phyloP scores from a whole-genome alignment of 2,888 invertebrate species.

The Leptopilina drosophilae region DNA sequence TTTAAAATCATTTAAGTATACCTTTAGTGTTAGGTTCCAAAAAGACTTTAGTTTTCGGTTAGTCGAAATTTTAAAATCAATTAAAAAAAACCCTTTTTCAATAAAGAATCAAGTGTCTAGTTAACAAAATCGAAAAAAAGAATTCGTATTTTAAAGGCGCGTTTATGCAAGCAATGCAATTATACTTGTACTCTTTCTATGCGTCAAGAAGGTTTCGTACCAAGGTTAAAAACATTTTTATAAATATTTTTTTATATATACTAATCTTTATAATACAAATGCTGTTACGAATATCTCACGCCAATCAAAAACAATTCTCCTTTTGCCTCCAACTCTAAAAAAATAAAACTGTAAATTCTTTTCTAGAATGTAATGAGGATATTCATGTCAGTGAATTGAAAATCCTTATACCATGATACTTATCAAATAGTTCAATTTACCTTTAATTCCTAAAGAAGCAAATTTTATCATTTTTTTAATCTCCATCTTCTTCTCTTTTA shows the following conservation, averaged over 20 bases:
- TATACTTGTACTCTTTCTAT: background rate
- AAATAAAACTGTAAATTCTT: background rate
- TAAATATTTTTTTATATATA: too few relatives aligned
- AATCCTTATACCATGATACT: too few relatives aligned
- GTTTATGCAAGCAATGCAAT: conserved; percentile 2
- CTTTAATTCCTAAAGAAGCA: too few relatives aligned
- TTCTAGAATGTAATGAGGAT: background rate
- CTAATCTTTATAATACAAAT: background rate
- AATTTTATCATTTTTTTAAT: too few relatives aligned
- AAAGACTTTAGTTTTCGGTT: too few relatives aligned
- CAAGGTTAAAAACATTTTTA: conserved; percentile 15
- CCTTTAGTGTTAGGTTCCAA: too few relatives aligned
- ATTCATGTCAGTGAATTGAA: too few relatives aligned
- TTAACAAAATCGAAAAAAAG: conserved; percentile 2
- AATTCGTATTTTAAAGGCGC: background rate
- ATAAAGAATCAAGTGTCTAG: background rate
- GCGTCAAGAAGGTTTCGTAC: background rate
- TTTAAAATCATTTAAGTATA: too few relatives aligned
- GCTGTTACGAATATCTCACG: background rate
- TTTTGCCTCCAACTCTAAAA: background rate
- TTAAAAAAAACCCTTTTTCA: too few relatives aligned
- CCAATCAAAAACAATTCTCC: background rate
- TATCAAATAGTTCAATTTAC: too few relatives aligned
- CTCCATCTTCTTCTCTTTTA: too few relatives aligned
- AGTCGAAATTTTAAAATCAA: too few relatives aligned